Conservation (phyloP, 2,888 invertebrate genomes). For the Brachyptera risi region DNA sequence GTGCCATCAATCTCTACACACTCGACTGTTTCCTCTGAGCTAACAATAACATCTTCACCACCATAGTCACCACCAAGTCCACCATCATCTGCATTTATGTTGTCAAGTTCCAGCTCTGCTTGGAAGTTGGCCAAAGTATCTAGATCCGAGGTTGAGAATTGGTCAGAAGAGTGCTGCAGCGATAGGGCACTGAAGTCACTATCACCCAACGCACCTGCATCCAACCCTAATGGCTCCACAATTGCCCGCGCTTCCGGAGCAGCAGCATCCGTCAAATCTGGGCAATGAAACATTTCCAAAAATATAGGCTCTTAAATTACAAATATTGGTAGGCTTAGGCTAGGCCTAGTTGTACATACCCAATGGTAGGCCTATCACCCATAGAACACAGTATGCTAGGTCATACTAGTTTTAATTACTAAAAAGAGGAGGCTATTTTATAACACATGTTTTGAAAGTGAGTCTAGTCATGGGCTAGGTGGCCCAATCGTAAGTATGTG, state of each 20-base stretch:
- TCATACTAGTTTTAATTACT: too few relatives aligned
- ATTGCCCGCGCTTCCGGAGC: slow-evolving; percentile 38
- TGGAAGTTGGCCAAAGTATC: slow-evolving; percentile 47
- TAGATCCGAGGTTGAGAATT: slow-evolving; percentile 40
- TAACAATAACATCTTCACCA: slow-evolving; percentile 24
- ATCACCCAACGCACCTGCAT: slow-evolving; percentile 40
- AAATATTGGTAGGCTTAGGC: too few relatives aligned
- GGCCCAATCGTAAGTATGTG: too few relatives aligned
- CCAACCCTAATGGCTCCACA: slow-evolving; percentile 40
- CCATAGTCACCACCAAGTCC: slow-evolving; percentile 22
- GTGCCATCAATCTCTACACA: slow-evolving; percentile 28
- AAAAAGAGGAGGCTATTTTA: too few relatives aligned
- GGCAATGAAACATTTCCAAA: slow-evolving; percentile 9
- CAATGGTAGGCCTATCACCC: too few relatives aligned
- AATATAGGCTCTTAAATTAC: neutral
- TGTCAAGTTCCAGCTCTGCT: slow-evolving; percentile 47
- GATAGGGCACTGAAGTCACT: slow-evolving; percentile 41
- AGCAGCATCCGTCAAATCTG: slow-evolving; percentile 27
- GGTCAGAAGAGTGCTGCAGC: slow-evolving; percentile 39
- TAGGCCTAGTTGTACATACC: too few relatives aligned
- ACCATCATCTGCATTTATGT: slow-evolving; percentile 37
- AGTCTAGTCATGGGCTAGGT: too few relatives aligned
- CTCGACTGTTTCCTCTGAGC: slow-evolving; percentile 27
- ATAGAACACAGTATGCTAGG: too few relatives aligned
- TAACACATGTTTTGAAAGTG: too few relatives aligned